Evolutionary conservation across 2,888 invertebrate genomes (phyloP), one percentile per base, ranked within the genome.

Genomic region (Harpalus rubripes): DNA sequence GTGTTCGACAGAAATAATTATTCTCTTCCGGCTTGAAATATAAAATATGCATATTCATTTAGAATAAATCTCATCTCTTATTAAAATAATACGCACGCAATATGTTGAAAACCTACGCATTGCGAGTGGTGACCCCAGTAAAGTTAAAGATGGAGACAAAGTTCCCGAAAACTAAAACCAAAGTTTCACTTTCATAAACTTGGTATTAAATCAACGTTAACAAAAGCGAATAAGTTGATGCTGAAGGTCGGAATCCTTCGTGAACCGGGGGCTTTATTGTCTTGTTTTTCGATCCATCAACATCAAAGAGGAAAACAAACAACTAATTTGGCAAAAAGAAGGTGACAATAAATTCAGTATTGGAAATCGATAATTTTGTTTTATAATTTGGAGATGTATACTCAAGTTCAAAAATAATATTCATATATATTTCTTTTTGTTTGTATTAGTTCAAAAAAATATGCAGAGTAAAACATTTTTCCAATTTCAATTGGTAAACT

Each of bases 201-300:
- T 68, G 26, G n/a, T 32, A 68, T 68, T 32, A 39, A 68, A 68
- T 68, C 68, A 63, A 63, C 12, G 68, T 68, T 32, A 68, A 68
- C 68, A 68, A 32, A 39, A 32, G 39, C n/a, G 68, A 39, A 68
- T 39, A n/a, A 68, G 26, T 68, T 68, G 39, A 12, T 7, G 39
- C 39, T 68, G 32, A 68, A 68, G 32, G 68, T 68, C 68, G 39
- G 6, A 32, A 39, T 68, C 15, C 63, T n/a, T n/a, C 26, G 32
- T 4, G 5, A 5, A 6, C 32, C 26, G 12, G n/a, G 65, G 7
- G 32, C 32, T 68, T 68, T 68, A 68, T 68, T 68, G 68, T 68
- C 15, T 68, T 68, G 68, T 68, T 68, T 41, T 68, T 68, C 68
- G 68, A 68, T 68, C 26, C 68, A 39, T 68, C 68, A 68, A 68